Conservation (phyloP, 1,140 invertebrate species). For the Fopius arisanus region DNA sequence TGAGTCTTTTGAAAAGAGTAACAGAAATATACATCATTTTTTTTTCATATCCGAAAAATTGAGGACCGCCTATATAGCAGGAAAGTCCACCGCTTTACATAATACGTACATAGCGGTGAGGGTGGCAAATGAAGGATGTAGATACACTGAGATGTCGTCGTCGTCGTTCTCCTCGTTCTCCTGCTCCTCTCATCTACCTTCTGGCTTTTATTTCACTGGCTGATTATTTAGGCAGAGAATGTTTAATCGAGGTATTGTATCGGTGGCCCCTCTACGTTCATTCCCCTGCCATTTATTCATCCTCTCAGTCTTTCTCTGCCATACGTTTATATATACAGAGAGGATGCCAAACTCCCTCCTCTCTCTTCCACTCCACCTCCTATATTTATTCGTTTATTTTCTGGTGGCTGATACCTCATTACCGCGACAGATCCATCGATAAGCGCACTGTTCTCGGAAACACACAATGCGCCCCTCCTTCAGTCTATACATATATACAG, state of each 20-base stretch:
- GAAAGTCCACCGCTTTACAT: background rate
- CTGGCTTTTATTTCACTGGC: slow-evolving; percentile 21
- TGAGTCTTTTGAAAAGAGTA: too few species aligned
- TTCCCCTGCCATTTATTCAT: slow-evolving; percentile 8
- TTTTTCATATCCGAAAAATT: too few species aligned
- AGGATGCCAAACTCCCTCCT: slow-evolving; percentile 39
- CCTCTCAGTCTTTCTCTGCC: slow-evolving; percentile 21
- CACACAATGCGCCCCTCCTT: slow-evolving; percentile 61
- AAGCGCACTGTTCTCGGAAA: slow-evolving; percentile 63
- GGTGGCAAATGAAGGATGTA: background rate
- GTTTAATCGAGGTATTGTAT: slow-evolving; percentile 66
- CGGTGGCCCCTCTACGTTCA: slow-evolving; percentile 41
- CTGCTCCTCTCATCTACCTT: background rate
- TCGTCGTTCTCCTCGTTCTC: background rate
- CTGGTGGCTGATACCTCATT: slow-evolving; percentile 65
- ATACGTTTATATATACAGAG: slow-evolving; percentile 41
- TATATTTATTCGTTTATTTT: slow-evolving; percentile 64
- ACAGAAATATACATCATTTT: too few species aligned
- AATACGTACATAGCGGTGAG: background rate
- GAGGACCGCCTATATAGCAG: too few species aligned
- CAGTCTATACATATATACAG: slow-evolving; percentile 26
- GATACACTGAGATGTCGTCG: background rate
- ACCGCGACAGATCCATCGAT: slow-evolving; percentile 65
- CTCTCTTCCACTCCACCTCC: slow-evolving; percentile 21
- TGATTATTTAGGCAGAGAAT: slow-evolving; percentile 66